phyloP scores from a whole-genome alignment of 1,140 invertebrate genomes.

The Solenopsis invicta region DNA sequence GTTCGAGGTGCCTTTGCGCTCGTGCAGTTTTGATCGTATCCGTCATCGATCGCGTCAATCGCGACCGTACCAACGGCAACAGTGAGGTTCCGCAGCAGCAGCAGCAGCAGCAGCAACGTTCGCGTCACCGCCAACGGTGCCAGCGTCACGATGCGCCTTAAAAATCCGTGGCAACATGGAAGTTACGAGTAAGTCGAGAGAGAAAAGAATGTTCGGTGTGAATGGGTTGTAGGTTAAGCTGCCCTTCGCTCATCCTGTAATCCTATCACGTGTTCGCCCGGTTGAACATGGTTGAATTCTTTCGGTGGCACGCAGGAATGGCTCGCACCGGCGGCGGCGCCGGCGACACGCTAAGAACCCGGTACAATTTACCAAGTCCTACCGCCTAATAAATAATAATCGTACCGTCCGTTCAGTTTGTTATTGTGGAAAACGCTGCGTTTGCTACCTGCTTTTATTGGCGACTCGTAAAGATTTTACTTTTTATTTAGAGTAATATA shows the following conservation, averaged over 20 bases:
- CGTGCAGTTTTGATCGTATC: conserved; percentile 44
- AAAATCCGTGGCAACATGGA: conserved; percentile 82
- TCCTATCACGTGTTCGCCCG: conserved; percentile 34
- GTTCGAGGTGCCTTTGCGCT: conserved; percentile 48
- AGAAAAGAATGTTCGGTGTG: conserved; percentile 38
- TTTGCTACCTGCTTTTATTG: not conserved
- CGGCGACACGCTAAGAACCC: not conserved
- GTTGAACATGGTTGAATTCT: conserved; percentile 28
- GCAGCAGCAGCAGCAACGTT: not conserved
- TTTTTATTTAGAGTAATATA: not conserved
- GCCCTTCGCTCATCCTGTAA: conserved; percentile 49
- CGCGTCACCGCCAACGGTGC: conserved; percentile 16
- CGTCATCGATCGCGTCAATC: conserved; percentile 63
- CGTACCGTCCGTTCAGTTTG: not conserved
- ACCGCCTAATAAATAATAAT: not conserved
- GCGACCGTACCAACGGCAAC: conserved; percentile 48
- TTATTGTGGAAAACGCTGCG: not conserved
- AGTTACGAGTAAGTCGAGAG: conserved; percentile 83
- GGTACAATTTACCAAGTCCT: not conserved
- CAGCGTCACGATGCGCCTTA: conserved; percentile 78
- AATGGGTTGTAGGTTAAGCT: conserved; percentile 74
- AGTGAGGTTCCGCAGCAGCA: not conserved
- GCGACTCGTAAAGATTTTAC: not conserved
- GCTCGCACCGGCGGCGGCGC: not conserved
- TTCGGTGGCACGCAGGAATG: conserved; percentile 16